Evolutionary conservation across 2,113 vertebrate genomes (phyloP).

Genomic region (Melanerpes aurifrons): DNA sequence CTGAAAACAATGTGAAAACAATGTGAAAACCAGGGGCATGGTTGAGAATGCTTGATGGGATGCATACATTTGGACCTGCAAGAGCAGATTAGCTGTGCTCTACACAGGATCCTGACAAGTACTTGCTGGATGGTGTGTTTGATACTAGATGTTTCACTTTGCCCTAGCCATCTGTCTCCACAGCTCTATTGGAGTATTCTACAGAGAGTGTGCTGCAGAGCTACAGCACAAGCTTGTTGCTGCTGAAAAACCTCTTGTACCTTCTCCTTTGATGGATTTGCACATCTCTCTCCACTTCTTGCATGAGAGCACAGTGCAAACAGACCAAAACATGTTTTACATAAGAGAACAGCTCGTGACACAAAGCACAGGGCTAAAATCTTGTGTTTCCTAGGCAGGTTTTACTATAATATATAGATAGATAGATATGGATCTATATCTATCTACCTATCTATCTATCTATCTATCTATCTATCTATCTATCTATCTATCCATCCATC

Average conservation of each 20-base stretch:
- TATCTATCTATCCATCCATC: too few species aligned
- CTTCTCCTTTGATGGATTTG: neutral
- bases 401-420: neutral
- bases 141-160: conserved; percentile 37
- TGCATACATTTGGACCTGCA: neutral
- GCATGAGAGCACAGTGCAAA: neutral
- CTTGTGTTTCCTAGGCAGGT: neutral
- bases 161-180: conserved; percentile 46
- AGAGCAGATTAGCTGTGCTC: conserved; percentile 19
- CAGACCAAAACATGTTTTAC: neutral
- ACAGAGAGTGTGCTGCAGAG: neutral
- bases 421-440: too few species aligned
- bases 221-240: neutral
- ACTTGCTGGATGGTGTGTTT: conserved; percentile 10
- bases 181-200: neutral
- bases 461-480: too few species aligned
- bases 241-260: neutral
- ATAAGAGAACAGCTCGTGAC: neutral
- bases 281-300: neutral
- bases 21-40: neutral
- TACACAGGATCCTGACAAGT: neutral
- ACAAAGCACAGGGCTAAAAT: neutral
- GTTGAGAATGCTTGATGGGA: conserved; percentile 3
- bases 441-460: too few species aligned
- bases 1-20: too few species aligned